Evolutionary conservation across 2,888 invertebrate genomes (phyloP), one percentile per base, ranked within the genome.

Genomic region (Lagria hirta): DNA sequence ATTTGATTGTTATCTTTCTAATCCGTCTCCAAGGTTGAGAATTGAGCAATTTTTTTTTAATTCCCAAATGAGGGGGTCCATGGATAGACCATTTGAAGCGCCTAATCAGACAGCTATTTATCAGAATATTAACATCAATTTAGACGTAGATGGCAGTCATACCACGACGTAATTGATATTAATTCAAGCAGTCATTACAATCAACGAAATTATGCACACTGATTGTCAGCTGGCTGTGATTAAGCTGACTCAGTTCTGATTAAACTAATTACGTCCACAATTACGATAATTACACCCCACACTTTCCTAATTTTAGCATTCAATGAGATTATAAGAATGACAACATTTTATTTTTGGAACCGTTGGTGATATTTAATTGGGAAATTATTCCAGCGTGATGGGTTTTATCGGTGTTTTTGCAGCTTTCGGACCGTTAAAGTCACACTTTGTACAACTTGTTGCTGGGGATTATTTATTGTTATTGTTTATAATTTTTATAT

Each of bases 111-210:
- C 38, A 34, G 34, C 40, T 45, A 45, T 45, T 45, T 45, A 38
- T 45, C 30, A 34, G 29, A 13, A 29, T 43, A 48, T 48, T 48
- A 48, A 43, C 29, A 43, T 43, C 43, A 48, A 48, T 48, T 48
- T 43, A 48, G 33, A 20, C 23, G 33, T 37, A 43, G 48, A 48
- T 35, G 30, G 26, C 29, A 29, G 38, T 38, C 32, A 18, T 22
- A 17, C 30, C 36, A 13, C 21, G 7, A 29, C 30, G 56, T 64
- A 65, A 65, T 65, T 59, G 63, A 58, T 63, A 62, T 63, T 64
- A 65, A 65, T 65, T 65, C 61, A 58, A 55, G 58, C 58, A 55
- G 61, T 60, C 62, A 63, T 62, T 62, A 62, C 57, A 61, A 63
- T 65, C 64, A 60, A 58, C 59, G 54, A 58, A 62, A 65, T 64